Evolutionary conservation across 2,888 invertebrate genomes (phyloP), one percentile per base, ranked within the genome.

Genomic region (Pterostichus madidus): DNA sequence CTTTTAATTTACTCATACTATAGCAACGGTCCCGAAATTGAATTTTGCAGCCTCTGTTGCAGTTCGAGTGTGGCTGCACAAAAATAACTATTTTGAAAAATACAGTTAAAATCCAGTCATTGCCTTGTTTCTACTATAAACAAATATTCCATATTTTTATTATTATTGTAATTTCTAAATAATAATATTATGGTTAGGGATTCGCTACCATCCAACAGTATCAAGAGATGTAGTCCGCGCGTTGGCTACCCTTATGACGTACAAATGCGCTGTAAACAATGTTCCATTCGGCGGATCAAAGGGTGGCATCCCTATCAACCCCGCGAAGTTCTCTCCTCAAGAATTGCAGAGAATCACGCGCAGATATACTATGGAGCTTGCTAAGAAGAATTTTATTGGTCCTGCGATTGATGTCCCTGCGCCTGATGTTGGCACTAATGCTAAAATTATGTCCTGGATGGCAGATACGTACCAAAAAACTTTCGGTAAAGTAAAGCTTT

Each of bases 381-480:
- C 64, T 1, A 83, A 83, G 24, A 97, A 98, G 88, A 96, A 96
- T 87, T 96, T 96, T 89, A 95, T 96, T 88, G 96, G 95, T 84
- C 95, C 96, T 73, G 95, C 94, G 75, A 93, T 96, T 84, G 96
- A 96, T 90, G 96, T 96, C 11, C 95, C 96, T 15, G 96, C 96
- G 2, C 96, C 96, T 11, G 96, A 96, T 87, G 93, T 94, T 91
- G 94, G 94, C 85, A 96, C 96, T 5, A 94, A 95, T n/a, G 94
- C 95, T 86, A 91, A 95, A 85, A 95, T 96, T 89, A 95, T 95
- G 95, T 93, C 94, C 46, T 96, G 96, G 96, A 94, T 96, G 85
- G 94, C 95, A 15, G 96, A 96, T 87, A 95, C 96, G 5, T 96
- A 95, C 87, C 91, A 94, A 83, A 95, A 95, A 89, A 96, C 96